Evolutionary conservation across 2,888 invertebrate species (phyloP), one percentile per base, ranked within the genome.

Genomic region (Cephonodes hylas): DNA sequence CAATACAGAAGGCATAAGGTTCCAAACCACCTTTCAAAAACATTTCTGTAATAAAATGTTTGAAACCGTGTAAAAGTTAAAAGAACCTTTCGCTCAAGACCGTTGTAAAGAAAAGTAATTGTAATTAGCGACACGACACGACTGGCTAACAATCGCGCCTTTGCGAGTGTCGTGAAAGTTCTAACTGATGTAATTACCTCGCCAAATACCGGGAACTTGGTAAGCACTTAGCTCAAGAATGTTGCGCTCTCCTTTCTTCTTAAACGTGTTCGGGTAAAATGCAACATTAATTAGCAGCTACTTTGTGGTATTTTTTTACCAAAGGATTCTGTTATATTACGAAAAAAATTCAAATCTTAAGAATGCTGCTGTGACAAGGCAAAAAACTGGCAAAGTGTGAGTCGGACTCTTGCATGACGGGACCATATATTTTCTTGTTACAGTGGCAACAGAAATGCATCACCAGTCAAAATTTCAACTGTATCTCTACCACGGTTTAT

Each of bases 111-210:
- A 13, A 25, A 53, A 48, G 25, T 25, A 18, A 27, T 31, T 53
- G 31, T 53, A 53, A 53, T 53, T 53, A 53, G 31, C 31, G 18
- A 18, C 53, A 31, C 27, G 53, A 53, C 53, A 31, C 27, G 53
- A 27, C 53, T 53, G 53, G 31, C 31, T 53, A 53, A 53, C 31
- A 31, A 53, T 53, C 10, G 27, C 27, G 48, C 48, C 53, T 53
- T 53, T 53, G 53, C 31, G 18, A 53, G 10, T 4, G 53, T 31
- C 20, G 31, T 7, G 27, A 31, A 53, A 31, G 18, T 31, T 18
- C 10, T 10, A 10, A 8, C 53, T 31, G 27, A 53, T 20, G 53
- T 53, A 53, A 53, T 53, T 53, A 31, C 18, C 31, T 10, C 53
- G 27, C 27, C 27, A 31, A 53, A 53, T 31, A 53, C 18, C 31